Evolutionary conservation across 2,888 invertebrate species (phyloP).

Genomic region (Synergus itoensis): DNA sequence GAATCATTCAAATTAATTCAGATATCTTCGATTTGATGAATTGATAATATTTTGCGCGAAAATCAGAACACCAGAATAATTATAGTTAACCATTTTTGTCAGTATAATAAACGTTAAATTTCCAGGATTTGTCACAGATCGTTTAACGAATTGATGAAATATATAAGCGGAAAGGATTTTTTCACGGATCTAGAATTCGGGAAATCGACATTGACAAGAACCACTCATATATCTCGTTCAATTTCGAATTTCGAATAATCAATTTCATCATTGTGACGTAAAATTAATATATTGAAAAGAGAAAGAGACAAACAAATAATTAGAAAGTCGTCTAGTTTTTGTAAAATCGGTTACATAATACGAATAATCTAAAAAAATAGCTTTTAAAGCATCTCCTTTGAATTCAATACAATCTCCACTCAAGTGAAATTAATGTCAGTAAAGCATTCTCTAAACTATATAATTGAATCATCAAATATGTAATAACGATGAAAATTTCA

Average conservation of each 20-base stretch:
- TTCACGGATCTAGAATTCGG: slow-evolving; percentile 7
- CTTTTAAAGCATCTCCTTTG: no score
- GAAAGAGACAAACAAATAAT: no score
- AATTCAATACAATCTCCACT: background rate
- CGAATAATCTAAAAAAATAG: background rate
- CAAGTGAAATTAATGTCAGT: background rate
- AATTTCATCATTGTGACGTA: background rate
- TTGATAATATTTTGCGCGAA: background rate
- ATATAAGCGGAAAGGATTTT: background rate
- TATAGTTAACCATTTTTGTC: background rate
- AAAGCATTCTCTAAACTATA: background rate
- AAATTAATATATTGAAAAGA: background rate
- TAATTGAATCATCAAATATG: background rate
- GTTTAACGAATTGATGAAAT: background rate
- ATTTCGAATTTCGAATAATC: background rate
- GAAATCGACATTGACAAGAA: slow-evolving; percentile 11
- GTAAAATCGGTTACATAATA: no score
- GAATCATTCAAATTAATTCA: no score
- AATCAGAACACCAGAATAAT: background rate
- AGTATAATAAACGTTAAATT: slow-evolving; percentile 11
- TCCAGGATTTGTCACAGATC: background rate
- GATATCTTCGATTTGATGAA: background rate
- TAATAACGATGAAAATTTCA: background rate
- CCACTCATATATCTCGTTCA: background rate
- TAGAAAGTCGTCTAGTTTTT: no score